Base-by-base conservation (phyloP, 1,140 invertebrate genomes). In the Ceratina australensis region DNA sequence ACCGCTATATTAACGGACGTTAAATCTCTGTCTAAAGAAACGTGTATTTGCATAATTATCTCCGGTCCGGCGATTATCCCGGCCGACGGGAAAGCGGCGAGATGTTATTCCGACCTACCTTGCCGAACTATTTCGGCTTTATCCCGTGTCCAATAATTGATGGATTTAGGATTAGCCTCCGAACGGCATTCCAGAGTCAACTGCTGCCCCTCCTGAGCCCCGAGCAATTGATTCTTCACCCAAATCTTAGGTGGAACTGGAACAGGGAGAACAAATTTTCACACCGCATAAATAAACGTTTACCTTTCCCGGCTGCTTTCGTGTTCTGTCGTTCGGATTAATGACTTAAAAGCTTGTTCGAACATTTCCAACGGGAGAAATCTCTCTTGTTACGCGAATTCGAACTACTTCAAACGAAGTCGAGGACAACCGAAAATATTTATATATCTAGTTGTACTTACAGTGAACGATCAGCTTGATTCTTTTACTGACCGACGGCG, bases 381-480 rank as follows among this genome's bases (percentile, higher is more conserved):
- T 16, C 3, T 33, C 28, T 18, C 3, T 8, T 0, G 54, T n/a
- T 20, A 22, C 8, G 7, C 3, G 54, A 57, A 57, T 57, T 57
- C 20, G 12, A 3, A 52, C n/a, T n/a, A 10, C 33, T 7, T 33
- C 5, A 42, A 10, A 42, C 8, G 8, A 42, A 42, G 33, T 42
- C 5, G 33, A 42, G 10, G 5, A 10, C 33, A 42, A 22, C 3
- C 18, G 12, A 33, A 67, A 15, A 56, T 59, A 64, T 74, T 15
- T 7, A n/a, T n/a, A n/a, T n/a, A n/a, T 52, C 49, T 49, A 57
- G 54, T 42, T 63, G 83, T 91, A 95, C 96, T 95, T 93, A 97
- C 96, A 98, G 86, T 98, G 96, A 33, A 97, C 96, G 69, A 96
- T 96, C 47, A 98, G 94, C 91, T 95, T 96, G 87, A 98, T 97